Evolutionary conservation across 2,797 vertebrate genomes (phyloP), one percentile per base, ranked within the genome.

Genomic region (Danio aesculapii): DNA sequence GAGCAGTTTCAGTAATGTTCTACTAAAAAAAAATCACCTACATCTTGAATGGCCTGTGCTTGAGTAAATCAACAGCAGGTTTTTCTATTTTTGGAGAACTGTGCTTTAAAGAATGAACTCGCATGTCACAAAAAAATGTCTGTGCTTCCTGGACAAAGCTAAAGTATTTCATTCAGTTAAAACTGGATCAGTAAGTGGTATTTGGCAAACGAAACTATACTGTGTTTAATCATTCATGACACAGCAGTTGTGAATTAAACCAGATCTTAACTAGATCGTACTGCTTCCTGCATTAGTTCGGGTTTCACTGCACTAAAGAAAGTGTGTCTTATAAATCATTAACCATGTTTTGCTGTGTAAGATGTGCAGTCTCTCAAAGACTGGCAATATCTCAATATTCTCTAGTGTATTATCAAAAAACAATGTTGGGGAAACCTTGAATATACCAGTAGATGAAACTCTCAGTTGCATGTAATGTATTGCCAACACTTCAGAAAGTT

Each of bases 321-420:
- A 67, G 47, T 57, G 61, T 74, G 67, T 73, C 6, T 58, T 50
- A 67, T 74, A 30, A 81, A 83, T 68, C 52, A 68, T 83, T 72
- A 63, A 72, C 75, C 72, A 12, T 79, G 47, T 83, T 86, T 84
- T 84, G 39, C 12, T 62, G 19, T 50, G 50, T 47, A 53, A 67
- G 70, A 82, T 57, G 46, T 49, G 8, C 47, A 30, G 16, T 14
- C 10, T 12, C 43, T 59, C 4, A 58, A 66, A 82, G 58, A 77
- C 0, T 21, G 6, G 6, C 13, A 58, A 57, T 39, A 50, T n/a
- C 21, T 10, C 30, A 43, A 57, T 72, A 68, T 44, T 14, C 59
- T 44, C 8, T 0, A 63, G 67, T 19, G 46, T 78, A 49, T 52
- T 75, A 58, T 86, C 44, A 67, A 82, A 83, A 76, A 72, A 76